A percentile compares a stretch with the other conserved stretches of the same genome.
These are phyloP conservation scores for Butastur rufipennis DNA, from an alignment of 2,113 vertebrate species.

Conservation along the genomic window DNA sequence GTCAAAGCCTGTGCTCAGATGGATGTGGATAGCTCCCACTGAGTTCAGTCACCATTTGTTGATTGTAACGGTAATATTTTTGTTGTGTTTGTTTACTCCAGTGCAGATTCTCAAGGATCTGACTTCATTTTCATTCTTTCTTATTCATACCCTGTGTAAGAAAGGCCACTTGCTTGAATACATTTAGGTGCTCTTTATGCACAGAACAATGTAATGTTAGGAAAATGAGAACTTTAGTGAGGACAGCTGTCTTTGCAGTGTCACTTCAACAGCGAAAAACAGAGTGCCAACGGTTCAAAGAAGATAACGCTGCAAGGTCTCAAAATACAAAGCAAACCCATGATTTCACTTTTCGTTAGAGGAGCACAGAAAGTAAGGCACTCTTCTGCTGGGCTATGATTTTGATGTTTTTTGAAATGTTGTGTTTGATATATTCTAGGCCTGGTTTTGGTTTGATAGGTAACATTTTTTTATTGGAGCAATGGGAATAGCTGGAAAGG, in stretches of 20 bases:
- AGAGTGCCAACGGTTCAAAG: background rate
- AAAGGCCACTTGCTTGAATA: background rate
- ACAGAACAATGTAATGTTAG: background rate
- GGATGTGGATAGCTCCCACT: conserved; percentile 43
- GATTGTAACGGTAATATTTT: conserved; percentile 48
- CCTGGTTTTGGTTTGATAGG: background rate
- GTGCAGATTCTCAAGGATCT: conserved; percentile 10
- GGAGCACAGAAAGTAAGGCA: background rate
- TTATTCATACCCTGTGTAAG: background rate
- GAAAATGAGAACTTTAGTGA: background rate
- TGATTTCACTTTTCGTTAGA: background rate
- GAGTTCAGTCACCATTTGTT: conserved; percentile 25
- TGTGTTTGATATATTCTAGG: background rate
- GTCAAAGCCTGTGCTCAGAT: conserved; percentile 52
- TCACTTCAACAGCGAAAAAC: background rate
- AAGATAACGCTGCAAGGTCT: background rate
- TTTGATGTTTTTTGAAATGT: background rate
- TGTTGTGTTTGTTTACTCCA: conserved; percentile 28
- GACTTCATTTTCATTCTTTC: conserved; percentile 19
- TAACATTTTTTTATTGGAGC: background rate
- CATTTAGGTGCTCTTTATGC: background rate
- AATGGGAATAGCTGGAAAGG: background rate
- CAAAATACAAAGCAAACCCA: background rate
- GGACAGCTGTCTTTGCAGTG: background rate
- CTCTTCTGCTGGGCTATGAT: background rate